phyloP scores from a whole-genome alignment of 2,113 vertebrate species.

The Eonycteris spelaea region DNA sequence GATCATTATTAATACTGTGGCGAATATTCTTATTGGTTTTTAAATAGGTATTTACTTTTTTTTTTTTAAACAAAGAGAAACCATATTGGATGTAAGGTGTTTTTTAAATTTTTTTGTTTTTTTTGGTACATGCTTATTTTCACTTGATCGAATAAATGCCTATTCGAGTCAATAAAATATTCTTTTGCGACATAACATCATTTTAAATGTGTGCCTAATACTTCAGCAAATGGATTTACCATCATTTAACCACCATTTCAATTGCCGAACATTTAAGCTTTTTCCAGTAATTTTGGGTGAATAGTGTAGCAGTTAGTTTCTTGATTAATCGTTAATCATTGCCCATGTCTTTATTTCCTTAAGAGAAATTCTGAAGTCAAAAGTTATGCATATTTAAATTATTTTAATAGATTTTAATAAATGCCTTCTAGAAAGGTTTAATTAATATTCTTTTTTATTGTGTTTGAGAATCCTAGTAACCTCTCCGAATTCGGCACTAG shows the following conservation, averaged over 20 bases:
- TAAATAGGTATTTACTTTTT: background rate
- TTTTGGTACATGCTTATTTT: background rate
- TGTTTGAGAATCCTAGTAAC: background rate
- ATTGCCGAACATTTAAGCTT: background rate
- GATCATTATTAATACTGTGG: background rate
- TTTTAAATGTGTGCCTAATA: constrained; percentile 16
- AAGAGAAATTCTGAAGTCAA: constrained; percentile 37
- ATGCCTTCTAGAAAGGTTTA: background rate
- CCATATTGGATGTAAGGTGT: background rate
- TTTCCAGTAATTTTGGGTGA: constrained; percentile 2
- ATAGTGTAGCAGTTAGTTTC: background rate
- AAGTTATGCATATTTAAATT: background rate
- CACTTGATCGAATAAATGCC: constrained; percentile 8
- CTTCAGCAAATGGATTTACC: background rate
- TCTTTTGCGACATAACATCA: background rate
- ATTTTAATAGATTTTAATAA: constrained; percentile 6
- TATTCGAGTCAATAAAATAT: background rate
- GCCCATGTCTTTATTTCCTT: constrained; percentile 7
- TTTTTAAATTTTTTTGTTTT: background rate
- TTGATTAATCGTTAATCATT: background rate
- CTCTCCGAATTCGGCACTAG: background rate
- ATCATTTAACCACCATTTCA: background rate
- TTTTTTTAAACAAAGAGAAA: background rate
- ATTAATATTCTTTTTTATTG: background rate
- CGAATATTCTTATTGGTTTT: background rate